Percentiles rank a stretch among this genome's conserved stretches.
Evolutionary conservation across 30 jellyfish, hydroid and myxozoan genomes (phyloP).

Genomic region (Nemopilema nomurai): DNA sequence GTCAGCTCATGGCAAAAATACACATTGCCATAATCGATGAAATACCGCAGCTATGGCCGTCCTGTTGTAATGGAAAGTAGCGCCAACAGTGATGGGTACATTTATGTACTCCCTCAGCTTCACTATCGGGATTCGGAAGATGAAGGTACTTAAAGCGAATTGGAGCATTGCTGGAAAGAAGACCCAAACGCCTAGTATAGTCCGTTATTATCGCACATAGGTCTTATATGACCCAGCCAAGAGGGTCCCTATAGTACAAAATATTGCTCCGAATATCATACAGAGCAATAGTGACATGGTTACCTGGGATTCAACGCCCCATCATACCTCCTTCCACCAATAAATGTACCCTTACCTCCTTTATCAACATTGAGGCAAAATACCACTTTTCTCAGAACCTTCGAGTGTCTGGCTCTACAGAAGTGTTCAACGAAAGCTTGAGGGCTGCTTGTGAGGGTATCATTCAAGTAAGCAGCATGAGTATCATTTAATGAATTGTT

Average conservation of each 20-base stretch:
- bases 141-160: background rate
- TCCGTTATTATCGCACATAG: background rate
- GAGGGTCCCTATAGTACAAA: background rate
- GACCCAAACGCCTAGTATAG: background rate
- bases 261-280: background rate
- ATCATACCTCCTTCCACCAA: background rate
- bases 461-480: background rate
- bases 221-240: background rate
- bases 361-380: background rate
- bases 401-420: background rate
- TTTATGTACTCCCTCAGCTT: background rate
- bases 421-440: background rate
- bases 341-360: background rate
- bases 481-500: background rate
- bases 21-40: background rate
- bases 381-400: background rate
- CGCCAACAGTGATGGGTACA: background rate
- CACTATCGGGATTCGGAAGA: background rate
- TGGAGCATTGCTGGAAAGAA: background rate
- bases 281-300: background rate
- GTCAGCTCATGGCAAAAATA: background rate
- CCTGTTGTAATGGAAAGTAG: background rate
- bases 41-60: slow-evolving; percentile 1
- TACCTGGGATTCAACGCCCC: background rate
- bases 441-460: background rate